These are phyloP conservation scores for Peucedramus taeniatus DNA, from an alignment of 2,113 vertebrate species.

Conservation along the genomic window DNA sequence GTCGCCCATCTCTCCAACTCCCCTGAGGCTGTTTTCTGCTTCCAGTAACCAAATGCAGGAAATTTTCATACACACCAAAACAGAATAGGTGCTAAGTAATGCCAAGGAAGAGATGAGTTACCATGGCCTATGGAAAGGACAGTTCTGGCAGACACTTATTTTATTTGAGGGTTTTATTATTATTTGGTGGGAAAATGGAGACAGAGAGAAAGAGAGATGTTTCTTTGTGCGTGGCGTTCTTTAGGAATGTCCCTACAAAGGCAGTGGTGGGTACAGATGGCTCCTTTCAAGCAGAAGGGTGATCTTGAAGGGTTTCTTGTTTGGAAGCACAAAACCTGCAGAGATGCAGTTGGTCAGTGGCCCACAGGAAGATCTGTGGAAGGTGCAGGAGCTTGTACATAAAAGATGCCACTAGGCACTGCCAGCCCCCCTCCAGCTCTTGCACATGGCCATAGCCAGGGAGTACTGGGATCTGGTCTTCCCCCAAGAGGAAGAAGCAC, in stretches of 20 bases:
- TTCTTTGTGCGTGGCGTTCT: neutral
- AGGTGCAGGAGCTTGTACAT: neutral
- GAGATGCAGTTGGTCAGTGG: neutral
- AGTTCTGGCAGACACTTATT: neutral
- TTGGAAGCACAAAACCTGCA: neutral
- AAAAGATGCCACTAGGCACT: neutral
- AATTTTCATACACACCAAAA: neutral
- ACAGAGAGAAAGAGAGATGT: neutral
- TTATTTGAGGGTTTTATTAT: neutral
- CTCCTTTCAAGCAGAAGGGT: neutral
- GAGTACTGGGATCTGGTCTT: neutral
- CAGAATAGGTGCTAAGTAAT: neutral
- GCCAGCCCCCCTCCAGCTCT: neutral
- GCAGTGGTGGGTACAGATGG: neutral
- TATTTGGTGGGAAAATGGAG: neutral
- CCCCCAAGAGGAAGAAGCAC: neutral
- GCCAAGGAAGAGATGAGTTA: neutral
- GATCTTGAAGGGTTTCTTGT: neutral
- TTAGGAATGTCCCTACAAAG: neutral
- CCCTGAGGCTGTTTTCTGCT: neutral
- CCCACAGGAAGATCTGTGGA: neutral
- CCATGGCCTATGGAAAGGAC: neutral
- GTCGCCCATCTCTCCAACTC: rapidly evolving
- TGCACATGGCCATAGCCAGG: too few species aligned
- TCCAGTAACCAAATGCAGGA: neutral